Base-by-base conservation (phyloP, 2,888 invertebrate species). In the Galerucella nymphaeae region DNA sequence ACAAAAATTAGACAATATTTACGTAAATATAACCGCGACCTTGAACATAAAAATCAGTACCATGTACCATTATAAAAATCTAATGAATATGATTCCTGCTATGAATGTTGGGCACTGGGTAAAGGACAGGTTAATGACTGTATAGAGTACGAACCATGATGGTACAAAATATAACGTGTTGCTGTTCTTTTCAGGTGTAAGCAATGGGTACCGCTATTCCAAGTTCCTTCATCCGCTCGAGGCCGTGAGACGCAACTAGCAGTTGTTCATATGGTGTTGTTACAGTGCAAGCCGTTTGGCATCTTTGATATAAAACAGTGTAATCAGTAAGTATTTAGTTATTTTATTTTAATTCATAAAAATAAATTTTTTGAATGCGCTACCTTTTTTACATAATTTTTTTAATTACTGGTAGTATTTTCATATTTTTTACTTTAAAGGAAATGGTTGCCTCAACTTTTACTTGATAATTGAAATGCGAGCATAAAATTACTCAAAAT, bases 201-300 rank as follows among this genome's bases (percentile, higher is more conserved):
- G 83, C 83, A 80, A 85, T 85, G 85, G 85, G 83, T 86, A 85
- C 86, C 86, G 86, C 85, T 86, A 86, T 83, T 80, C 82, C 80
- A 82, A 83, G 81, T 80, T 81, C 80, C 23, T 79, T 80, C 82
- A 82, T 80, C 82, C 74, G 77, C 79, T 80, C 81, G 75, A 79
- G 79, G 81, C 81, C 70, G 74, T 70, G 76, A 76, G 71, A 78
- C 80, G 78, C 81, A 69, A 62, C 53, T 84, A 82, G 76, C 84
- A 85, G 85, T 84, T 84, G 84, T 86, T 84, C 85, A 84, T 83
- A 82, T 80, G 83, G 84, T 83, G 85, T 79, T 77, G 79, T 80
- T 83, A 80, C 80, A 81, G 79, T 77, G 74, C 72, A 73, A 73
- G 61, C 61, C 61, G 45, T 62, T 69, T 61, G 53, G 61, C 62